A percentile compares a stretch with the other conserved stretches of the same genome.
Conservation (phyloP, 2,797 vertebrate genomes). For the Buphagus erythrorhynchus region DNA sequence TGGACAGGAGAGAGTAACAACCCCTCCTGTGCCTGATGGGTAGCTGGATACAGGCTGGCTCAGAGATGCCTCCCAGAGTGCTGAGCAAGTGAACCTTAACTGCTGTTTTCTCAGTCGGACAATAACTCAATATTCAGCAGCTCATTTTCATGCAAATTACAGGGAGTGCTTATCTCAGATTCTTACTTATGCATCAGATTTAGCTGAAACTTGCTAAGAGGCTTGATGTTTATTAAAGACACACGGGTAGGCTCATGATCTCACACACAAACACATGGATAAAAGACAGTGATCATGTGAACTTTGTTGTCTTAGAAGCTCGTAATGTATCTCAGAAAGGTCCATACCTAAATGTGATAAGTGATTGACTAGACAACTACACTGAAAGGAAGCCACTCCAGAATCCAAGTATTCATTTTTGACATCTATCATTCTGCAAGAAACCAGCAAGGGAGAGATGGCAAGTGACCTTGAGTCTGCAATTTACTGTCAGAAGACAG, state of each 20-base stretch:
- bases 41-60: not conserved
- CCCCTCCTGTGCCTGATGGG: not conserved
- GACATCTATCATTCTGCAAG: not conserved
- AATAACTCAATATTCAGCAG: not conserved
- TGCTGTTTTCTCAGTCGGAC: not conserved
- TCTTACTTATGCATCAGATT: not conserved
- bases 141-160: not conserved
- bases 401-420: not conserved
- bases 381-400: not conserved
- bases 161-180: not conserved
- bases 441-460: not conserved
- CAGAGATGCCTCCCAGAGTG: not conserved
- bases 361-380: not conserved
- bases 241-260: not conserved
- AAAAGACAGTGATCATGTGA: rapidly evolving
- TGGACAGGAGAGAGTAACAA: not conserved
- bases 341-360: not conserved
- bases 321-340: not conserved
- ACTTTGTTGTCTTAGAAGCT: not conserved
- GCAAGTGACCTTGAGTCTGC: not conserved
- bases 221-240: not conserved
- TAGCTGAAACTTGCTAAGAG: not conserved
- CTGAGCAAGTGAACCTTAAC: not conserved
- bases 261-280: not conserved
- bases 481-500: not conserved